Evolutionary conservation across 2,113 vertebrate species (phyloP).

Genomic region (Lagenorhynchus albirostris): DNA sequence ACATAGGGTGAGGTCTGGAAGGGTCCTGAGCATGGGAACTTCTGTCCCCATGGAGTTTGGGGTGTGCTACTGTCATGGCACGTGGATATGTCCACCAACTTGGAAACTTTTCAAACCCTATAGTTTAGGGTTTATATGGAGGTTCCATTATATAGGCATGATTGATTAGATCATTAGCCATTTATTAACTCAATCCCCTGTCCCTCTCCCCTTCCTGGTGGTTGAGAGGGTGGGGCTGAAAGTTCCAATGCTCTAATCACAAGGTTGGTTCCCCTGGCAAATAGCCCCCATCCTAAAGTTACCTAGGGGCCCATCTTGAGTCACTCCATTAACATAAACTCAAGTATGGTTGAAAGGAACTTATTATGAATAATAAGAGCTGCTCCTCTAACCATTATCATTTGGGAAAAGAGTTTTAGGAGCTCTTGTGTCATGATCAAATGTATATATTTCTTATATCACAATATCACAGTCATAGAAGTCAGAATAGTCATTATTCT

Average conservation of each 20-base stretch:
- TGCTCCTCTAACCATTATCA: not conserved
- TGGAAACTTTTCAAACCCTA: not conserved
- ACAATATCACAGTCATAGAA: not conserved
- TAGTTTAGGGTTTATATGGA: not conserved
- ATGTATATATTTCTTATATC: not conserved
- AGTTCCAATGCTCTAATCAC: not conserved
- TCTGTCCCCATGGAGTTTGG: not conserved
- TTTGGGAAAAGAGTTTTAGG: not conserved
- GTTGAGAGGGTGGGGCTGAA: not conserved
- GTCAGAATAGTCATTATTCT: not conserved
- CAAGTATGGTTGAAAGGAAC: not conserved
- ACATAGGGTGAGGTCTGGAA: not conserved
- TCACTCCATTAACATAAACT: not conserved
- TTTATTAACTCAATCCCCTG: not conserved
- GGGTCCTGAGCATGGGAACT: not conserved
- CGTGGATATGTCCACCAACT: not conserved
- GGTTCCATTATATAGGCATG: not conserved
- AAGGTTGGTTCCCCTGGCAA: not conserved
- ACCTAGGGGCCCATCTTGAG: not conserved
- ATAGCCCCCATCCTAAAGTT: not conserved
- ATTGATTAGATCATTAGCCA: not conserved
- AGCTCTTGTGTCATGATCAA: not conserved
- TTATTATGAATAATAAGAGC: not conserved
- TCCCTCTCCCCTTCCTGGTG: not conserved
- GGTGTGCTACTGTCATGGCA: not conserved